Evolutionary conservation across 2,113 vertebrate genomes (phyloP).

Genomic region (Arizona elegans): DNA sequence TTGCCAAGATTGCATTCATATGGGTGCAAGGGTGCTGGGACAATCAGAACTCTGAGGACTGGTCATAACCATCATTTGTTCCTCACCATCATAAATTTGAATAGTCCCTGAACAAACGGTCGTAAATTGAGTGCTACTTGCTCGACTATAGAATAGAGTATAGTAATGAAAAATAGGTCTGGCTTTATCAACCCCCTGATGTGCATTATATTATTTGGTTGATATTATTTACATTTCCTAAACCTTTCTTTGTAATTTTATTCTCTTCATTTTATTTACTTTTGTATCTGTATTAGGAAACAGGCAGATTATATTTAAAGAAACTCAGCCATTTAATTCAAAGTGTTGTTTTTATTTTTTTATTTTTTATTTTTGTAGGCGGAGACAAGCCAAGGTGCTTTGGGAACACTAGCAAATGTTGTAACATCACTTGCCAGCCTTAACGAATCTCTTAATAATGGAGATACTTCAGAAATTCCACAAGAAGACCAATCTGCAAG

Average conservation of each 20-base stretch:
- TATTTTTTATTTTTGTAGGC: slow-evolving; percentile 64
- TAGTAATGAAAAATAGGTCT: not conserved
- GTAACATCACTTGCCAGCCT: slow-evolving; percentile 94
- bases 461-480: slow-evolving; percentile 83
- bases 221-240: not conserved
- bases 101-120: not conserved
- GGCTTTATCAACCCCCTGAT: not conserved
- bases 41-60: not conserved
- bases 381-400: slow-evolving; percentile 87
- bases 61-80: not conserved
- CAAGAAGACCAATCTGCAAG: slow-evolving; percentile 88
- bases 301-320: not conserved
- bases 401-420: slow-evolving; percentile 95
- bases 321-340: not conserved
- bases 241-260: not conserved
- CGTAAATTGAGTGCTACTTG: not conserved
- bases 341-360: slow-evolving; percentile 5
- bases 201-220: not conserved
- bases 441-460: slow-evolving; percentile 90
- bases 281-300: not conserved
- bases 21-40: not conserved
- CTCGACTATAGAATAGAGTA: not conserved
- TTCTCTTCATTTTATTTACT: not conserved
- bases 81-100: not conserved
- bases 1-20: not conserved